phyloP scores from a whole-genome alignment of 2,888 invertebrate genomes.

The Oscheius sp. region DNA sequence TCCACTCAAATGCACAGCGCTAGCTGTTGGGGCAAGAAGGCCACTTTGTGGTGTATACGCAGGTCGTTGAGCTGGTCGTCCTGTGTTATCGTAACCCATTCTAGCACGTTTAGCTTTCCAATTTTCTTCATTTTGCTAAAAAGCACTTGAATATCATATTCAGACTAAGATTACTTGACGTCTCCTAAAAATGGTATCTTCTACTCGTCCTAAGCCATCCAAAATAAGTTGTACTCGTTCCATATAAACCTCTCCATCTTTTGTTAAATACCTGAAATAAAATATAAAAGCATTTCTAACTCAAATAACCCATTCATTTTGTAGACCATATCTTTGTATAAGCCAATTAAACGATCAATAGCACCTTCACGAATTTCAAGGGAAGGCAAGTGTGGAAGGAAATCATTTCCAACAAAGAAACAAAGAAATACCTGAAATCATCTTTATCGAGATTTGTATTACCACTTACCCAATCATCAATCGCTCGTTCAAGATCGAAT shows the following conservation, averaged over 20 bases:
- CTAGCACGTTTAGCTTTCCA: conserved; percentile 70
- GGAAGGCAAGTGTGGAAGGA: conserved; percentile 95
- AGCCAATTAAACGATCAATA: conserved; percentile 88
- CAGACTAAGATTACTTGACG: conserved; percentile 78
- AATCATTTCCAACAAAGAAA: conserved; percentile 96
- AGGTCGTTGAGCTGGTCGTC: conserved; percentile 38
- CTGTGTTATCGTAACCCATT: background rate
- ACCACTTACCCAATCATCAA: conserved; percentile 90
- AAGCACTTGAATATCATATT: background rate
- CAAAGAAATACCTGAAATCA: conserved; percentile 86
- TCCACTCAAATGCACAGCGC: conserved; percentile 46
- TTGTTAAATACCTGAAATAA: conserved; percentile 83
- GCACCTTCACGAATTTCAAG: conserved; percentile 85
- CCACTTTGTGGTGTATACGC: conserved; percentile 49
- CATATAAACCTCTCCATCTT: conserved; percentile 92
- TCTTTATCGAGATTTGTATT: background rate
- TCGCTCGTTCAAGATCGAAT: conserved; percentile 91
- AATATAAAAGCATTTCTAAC: background rate
- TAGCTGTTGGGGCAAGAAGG: conserved; percentile 50
- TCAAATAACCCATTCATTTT: conserved; percentile 53
- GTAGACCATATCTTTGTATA: conserved; percentile 83
- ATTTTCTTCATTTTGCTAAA: conserved; percentile 50
- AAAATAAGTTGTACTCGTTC: conserved; percentile 94
- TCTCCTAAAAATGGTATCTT: conserved; percentile 95
- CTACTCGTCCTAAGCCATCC: conserved; percentile 89